These are phyloP conservation scores for Boloria euphrosyne DNA, from an alignment of 2,888 invertebrate species.

Conservation along the genomic window DNA sequence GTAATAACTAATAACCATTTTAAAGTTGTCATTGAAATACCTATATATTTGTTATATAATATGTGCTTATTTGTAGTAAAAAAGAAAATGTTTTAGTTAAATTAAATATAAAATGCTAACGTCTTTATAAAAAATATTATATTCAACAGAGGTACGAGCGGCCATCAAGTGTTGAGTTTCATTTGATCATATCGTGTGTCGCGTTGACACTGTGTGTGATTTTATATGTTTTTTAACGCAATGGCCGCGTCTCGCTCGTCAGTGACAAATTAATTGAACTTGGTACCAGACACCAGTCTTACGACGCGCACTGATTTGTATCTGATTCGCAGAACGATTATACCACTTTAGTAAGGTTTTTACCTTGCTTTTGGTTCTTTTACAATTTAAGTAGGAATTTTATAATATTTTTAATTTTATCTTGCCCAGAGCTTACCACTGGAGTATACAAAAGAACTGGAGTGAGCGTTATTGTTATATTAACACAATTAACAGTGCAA, in stretches of 20 bases:
- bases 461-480: no score
- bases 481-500: no score
- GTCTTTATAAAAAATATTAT: constrained; percentile 2
- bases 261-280: constrained; percentile 19
- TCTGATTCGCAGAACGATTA: constrained; percentile 1
- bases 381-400: no score
- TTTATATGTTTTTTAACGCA: constrained; percentile 21
- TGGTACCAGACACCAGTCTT: constrained; percentile 7
- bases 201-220: constrained; percentile 22
- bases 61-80: no score
- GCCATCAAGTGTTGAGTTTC: constrained; percentile 22
- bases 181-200: constrained; percentile 24
- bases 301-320: constrained; percentile 12
- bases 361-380: not conserved
- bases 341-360: not conserved
- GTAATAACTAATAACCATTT: no score
- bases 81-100: no score
- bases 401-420: no score
- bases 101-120: not conserved
- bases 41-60: no score
- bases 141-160: constrained; percentile 7
- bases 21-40: not conserved
- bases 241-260: constrained; percentile 17
- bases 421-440: no score
- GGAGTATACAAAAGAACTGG: no score